Conservation (phyloP, 2,888 invertebrate genomes). For the Chesias legatella region DNA sequence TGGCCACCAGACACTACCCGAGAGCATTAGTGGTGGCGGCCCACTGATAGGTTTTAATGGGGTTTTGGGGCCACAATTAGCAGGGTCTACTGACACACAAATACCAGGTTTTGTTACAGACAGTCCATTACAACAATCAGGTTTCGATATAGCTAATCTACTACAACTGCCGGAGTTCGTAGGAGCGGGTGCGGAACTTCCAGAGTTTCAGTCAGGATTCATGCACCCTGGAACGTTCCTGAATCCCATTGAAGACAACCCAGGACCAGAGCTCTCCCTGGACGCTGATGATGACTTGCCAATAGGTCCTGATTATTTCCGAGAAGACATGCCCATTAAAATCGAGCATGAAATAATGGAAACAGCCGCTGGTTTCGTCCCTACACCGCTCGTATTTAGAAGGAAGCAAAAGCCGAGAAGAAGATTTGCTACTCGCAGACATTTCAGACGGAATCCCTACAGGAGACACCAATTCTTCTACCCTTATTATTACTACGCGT, state of each 20-base stretch:
- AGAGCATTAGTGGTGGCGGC: no score
- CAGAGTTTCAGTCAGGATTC: not conserved
- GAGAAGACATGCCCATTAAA: constrained; percentile 40
- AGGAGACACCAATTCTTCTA: constrained; percentile 46
- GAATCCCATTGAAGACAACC: no score
- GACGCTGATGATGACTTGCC: constrained; percentile 23
- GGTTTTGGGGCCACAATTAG: no score
- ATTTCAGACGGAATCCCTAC: constrained; percentile 50
- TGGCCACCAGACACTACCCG: constrained; percentile 1
- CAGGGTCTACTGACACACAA: no score
- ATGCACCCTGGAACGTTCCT: no score
- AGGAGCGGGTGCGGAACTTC: not conserved
- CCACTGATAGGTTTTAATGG: no score
- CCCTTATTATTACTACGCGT: constrained; percentile 56
- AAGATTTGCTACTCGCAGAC: constrained; percentile 48
- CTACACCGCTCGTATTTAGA: constrained; percentile 47
- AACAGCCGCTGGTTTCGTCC: constrained; percentile 62
- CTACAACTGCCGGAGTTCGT: not conserved
- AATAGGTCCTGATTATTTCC: constrained; percentile 32
- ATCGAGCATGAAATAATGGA: constrained; percentile 64
- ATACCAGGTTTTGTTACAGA: no score
- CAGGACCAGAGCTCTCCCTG: constrained; percentile 16
- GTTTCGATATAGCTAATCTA: not conserved
- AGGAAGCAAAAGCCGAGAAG: constrained; percentile 41
- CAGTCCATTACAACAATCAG: no score